A percentile compares a stretch with the other conserved stretches of the same genome.
phyloP scores from a whole-genome alignment of 92 coral and sea anemone species.

The Palythoa caribaeorum region DNA sequence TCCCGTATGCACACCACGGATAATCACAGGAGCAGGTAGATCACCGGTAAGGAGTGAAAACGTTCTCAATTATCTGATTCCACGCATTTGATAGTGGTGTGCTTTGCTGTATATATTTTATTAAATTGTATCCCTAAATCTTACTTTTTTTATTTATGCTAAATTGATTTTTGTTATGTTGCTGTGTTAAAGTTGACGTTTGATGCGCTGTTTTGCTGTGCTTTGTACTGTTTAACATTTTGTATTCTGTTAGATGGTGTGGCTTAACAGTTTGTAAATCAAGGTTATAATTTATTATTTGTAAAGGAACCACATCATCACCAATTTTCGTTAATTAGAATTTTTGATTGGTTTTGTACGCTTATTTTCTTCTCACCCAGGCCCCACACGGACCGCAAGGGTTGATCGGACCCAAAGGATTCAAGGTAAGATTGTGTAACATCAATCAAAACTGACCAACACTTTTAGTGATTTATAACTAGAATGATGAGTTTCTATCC shows the following conservation, averaged over 20 bases:
- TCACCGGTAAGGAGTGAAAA: background rate
- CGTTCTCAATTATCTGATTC: background rate
- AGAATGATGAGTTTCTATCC: background rate
- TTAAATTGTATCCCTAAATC: no score
- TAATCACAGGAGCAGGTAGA: background rate
- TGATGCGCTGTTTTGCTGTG: no score
- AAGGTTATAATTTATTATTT: no score
- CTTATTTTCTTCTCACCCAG: background rate
- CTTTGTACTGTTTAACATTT: no score
- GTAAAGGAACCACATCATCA: no score
- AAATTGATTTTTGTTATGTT: no score
- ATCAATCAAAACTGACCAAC: no score
- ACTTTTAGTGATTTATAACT: background rate
- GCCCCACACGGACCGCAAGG: background rate
- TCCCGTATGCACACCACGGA: background rate
- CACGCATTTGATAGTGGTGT: background rate
- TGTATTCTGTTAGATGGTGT: no score
- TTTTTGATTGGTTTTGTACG: background rate
- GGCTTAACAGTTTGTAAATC: no score
- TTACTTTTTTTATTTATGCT: no score
- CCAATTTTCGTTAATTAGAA: background rate
- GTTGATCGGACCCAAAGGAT: background rate
- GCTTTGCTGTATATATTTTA: no score
- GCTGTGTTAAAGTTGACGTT: no score
- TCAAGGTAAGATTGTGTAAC: background rate